Conservation (phyloP, 2,888 invertebrate species). For the Leuctra nigra region DNA sequence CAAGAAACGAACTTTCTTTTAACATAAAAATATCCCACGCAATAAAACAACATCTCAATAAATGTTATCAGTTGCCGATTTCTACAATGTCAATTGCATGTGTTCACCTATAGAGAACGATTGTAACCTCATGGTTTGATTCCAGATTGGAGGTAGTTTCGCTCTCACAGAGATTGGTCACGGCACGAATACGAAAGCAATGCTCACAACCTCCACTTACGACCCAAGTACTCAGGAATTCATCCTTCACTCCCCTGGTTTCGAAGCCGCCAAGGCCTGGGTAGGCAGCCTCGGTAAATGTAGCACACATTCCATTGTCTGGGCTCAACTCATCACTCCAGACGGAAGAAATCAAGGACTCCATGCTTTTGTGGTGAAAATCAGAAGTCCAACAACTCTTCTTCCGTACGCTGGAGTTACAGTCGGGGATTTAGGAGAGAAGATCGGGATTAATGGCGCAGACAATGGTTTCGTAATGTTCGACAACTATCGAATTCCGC, state of each 20-base stretch:
- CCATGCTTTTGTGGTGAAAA: conserved; percentile 47
- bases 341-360: conserved; percentile 45
- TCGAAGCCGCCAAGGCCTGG: conserved; percentile 82
- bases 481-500: conserved; percentile 77
- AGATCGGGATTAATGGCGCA: conserved; percentile 47
- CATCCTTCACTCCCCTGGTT: conserved; percentile 64
- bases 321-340: conserved; percentile 47
- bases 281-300: conserved; percentile 62
- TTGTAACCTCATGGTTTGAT: conserved; percentile 6
- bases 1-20: too few species aligned
- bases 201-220: conserved; percentile 81
- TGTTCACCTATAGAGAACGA: neutral
- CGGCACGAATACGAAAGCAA: conserved; percentile 82
- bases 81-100: too few species aligned
- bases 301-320: conserved; percentile 48
- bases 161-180: conserved; percentile 86
- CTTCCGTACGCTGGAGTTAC: conserved; percentile 43
- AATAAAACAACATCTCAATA: too few species aligned
- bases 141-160: conserved; percentile 61
- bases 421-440: conserved; percentile 51
- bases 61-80: too few species aligned
- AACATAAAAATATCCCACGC: too few species aligned
- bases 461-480: conserved; percentile 57
- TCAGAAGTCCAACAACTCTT: conserved; percentile 40
- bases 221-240: conserved; percentile 63